phyloP scores from a whole-genome alignment of 2,113 vertebrate species.

The Pygathrix nemaeus region DNA sequence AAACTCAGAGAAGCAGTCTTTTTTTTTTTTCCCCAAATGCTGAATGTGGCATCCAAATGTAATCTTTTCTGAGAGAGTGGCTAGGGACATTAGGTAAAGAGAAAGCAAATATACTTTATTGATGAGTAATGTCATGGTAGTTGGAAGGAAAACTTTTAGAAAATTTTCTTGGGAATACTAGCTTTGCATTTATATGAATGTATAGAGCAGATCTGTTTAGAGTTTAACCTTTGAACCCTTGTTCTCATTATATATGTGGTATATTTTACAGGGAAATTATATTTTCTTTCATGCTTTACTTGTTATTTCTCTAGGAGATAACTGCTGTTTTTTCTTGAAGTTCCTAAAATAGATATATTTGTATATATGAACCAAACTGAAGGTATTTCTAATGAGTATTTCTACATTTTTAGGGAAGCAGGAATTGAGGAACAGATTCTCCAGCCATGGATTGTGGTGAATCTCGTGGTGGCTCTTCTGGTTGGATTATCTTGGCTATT shows the following conservation, averaged over 20 bases:
- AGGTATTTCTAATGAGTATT: slow-evolving; percentile 46
- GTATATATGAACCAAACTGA: not conserved
- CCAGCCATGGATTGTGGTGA: slow-evolving; percentile 93
- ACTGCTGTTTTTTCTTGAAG: slow-evolving; percentile 13
- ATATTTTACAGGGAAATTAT: not conserved
- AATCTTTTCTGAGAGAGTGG: not conserved
- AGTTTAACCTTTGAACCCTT: slow-evolving; percentile 8
- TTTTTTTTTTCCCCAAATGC: not conserved
- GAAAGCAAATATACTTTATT: not conserved
- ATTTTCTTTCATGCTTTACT: slow-evolving; percentile 36
- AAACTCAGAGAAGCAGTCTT: not conserved
- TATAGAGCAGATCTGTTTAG: not conserved
- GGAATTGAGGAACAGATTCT: slow-evolving; percentile 90
- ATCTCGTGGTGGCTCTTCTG: slow-evolving; percentile 93
- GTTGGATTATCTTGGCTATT: slow-evolving; percentile 95
- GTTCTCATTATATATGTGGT: not conserved
- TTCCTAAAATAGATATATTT: slow-evolving; percentile 34
- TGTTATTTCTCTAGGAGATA: not conserved
- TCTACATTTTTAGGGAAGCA: slow-evolving; percentile 83
- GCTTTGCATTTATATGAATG: not conserved
- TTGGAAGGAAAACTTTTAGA: not conserved
- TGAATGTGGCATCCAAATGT: too few species aligned
- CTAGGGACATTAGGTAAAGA: not conserved
- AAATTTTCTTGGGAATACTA: not conserved
- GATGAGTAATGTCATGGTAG: not conserved